These are phyloP conservation scores for Mandrillus leucophaeus DNA, from an alignment of 2,113 vertebrate genomes.

Conservation along the genomic window DNA sequence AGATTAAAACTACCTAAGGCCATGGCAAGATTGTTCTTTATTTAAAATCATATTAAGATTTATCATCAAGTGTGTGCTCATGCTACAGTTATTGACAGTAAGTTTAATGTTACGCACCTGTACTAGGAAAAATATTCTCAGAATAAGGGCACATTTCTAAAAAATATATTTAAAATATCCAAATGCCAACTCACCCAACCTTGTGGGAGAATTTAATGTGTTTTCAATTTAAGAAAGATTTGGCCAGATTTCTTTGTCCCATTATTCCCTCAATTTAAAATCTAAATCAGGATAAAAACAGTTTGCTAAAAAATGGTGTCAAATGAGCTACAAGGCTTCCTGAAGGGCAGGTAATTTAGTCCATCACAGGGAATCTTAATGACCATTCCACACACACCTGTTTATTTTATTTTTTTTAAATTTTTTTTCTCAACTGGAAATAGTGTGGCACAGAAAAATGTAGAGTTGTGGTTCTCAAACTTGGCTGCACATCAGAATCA, in stretches of 20 bases:
- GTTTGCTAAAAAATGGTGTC: neutral
- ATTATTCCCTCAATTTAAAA: neutral
- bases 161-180: neutral
- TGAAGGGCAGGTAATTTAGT: neutral
- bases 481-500: neutral
- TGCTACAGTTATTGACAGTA: neutral
- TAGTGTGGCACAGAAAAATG: neutral
- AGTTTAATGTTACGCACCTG: neutral
- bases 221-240: neutral
- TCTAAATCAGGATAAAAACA: neutral
- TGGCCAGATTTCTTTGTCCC: neutral
- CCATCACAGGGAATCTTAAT: constrained; percentile 10
- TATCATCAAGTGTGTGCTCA: neutral
- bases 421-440: neutral
- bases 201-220: neutral
- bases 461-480: constrained; percentile 4
- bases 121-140: neutral
- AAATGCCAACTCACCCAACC: neutral
- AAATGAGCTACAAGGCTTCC: neutral
- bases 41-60: neutral
- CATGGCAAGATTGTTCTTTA: neutral
- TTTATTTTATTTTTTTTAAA: neutral
- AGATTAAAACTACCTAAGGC: neutral
- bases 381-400: neutral
- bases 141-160: neutral